These are phyloP conservation scores for Spongilla lacustris DNA, from an alignment of 37 sponge, comb jelly and placozoan genomes.

Conservation along the genomic window DNA sequence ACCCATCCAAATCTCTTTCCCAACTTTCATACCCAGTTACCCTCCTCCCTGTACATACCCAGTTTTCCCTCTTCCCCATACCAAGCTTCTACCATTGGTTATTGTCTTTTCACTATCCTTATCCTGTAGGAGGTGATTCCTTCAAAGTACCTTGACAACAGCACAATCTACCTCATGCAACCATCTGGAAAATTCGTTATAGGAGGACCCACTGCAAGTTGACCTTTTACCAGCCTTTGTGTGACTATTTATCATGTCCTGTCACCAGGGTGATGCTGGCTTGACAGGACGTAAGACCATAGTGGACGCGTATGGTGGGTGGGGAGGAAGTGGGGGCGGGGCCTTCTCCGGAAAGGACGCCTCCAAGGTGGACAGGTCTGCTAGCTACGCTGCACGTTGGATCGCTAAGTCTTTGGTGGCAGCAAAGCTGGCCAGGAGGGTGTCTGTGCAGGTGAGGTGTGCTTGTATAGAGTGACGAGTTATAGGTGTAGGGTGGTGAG, in stretches of 20 bases:
- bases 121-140: constrained; percentile 80
- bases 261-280: constrained; percentile 92
- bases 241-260: neutral
- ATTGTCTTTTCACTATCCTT: neutral
- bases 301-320: constrained; percentile 99
- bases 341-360: constrained; percentile 99
- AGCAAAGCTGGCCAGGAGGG: constrained; percentile 85
- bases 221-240: neutral
- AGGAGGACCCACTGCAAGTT: constrained; percentile 78
- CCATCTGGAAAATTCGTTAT: constrained; percentile 94
- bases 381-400: constrained; percentile 97
- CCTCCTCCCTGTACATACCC: no score
- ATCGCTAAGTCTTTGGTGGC: constrained; percentile 96
- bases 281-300: constrained; percentile 99
- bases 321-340: constrained; percentile 99
- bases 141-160: constrained; percentile 78
- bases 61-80: no score
- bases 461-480: no score
- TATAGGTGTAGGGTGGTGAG: neutral
- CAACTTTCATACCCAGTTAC: no score
- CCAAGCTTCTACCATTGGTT: no score
- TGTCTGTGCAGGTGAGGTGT: constrained; percentile 95
- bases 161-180: constrained; percentile 92
- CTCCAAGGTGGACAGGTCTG: constrained; percentile 96
- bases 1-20: no score